Conservation (phyloP, 2,113 vertebrate species). For the Crotalus tigris region DNA sequence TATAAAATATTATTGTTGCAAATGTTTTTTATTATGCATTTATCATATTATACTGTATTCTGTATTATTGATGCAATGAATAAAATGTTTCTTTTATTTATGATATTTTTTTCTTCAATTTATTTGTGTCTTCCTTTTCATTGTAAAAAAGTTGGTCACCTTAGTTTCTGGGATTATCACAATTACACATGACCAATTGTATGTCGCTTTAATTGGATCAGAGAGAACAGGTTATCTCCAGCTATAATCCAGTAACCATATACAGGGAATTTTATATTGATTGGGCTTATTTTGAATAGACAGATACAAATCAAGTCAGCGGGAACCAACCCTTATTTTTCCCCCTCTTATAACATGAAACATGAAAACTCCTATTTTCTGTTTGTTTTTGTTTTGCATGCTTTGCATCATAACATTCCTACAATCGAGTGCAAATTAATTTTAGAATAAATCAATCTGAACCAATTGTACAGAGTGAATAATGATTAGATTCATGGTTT, state of each 20-base stretch:
- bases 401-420: not conserved
- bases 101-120: too few relatives aligned
- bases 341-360: not conserved
- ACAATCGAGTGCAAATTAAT: not conserved
- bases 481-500: not conserved
- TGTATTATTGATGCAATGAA: too few relatives aligned
- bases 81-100: too few relatives aligned
- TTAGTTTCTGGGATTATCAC: not conserved
- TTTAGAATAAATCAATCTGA: not conserved
- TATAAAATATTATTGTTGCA: too few relatives aligned
- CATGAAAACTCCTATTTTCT: not conserved
- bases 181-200: not conserved
- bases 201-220: not conserved
- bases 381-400: not conserved
- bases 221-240: not conserved
- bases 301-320: not conserved
- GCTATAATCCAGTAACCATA: not conserved
- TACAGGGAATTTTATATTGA: not conserved
- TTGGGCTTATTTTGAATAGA: not conserved
- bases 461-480: not conserved
- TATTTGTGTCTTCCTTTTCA: too few relatives aligned
- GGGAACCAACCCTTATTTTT: not conserved
- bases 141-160: too few relatives aligned
- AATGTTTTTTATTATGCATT: too few relatives aligned
- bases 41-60: too few relatives aligned